Base-by-base conservation (phyloP, 2,888 invertebrate species). In the Synergus itoensis region DNA sequence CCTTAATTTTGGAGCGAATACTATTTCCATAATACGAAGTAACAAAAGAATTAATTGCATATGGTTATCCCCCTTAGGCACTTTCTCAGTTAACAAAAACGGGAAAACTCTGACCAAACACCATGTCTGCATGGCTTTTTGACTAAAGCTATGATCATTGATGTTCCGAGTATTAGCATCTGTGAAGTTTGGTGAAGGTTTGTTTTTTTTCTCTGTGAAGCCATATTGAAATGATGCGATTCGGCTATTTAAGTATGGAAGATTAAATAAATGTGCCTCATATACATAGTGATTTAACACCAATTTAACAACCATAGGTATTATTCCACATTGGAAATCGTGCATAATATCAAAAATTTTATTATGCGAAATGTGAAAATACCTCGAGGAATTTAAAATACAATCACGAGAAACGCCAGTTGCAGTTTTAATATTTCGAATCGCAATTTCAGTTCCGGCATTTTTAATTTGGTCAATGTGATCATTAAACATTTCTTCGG, bases 61-160 rank as follows among this genome's bases (percentile, higher is more conserved):
- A 53, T 82, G 45, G 18, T 69, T n/a, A 77, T 82, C 77, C 16
- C 67, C 79, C 57, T 28, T 14, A 12, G 64, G 43, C 28, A 83
- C 60, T 80, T 80, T 83, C 8, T 78, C 82, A 18, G 77, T 9
- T 16, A 83, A 28, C 43, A 83, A 43, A 69, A 83, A 84, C 36
- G 84, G 83, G 28, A 83, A 80, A n/a, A 76, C 75, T 76, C 82
- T 21, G 0, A 79, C 62, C 21, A 83, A 43, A 69, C 78, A 80
- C 84, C 83, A 84, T 1, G 69, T 82, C 41, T 82, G 82, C 82
- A 84, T 81, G 4, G 80, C 83, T 48, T 83, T 82, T 76, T 84
- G 84, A 64, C 77, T 82, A 2, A 83, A 21, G 9, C 28, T 43
- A 40, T 83, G 81, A n/a, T 82, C 81, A 21, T 63, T 79, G n/a